Evolutionary conservation across 2,113 vertebrate species (phyloP), one percentile per base, ranked within the genome.

Genomic region (Sinocyclocheilus rhinocerous): DNA sequence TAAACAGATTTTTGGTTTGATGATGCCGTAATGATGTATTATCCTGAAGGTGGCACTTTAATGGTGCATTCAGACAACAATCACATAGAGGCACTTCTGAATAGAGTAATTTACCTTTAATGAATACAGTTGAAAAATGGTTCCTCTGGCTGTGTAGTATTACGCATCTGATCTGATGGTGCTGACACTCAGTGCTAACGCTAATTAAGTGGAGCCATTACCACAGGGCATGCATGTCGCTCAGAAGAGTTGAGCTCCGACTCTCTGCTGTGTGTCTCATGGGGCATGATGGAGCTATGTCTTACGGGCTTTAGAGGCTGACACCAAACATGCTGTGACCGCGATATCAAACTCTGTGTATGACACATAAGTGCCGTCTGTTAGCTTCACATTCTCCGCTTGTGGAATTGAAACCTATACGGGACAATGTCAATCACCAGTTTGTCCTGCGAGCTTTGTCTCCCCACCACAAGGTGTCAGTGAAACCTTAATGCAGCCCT

Each of bases 401-500:
- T 65, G 36, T 59, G 77, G 67, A 76, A 80, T 42, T 42, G 55
- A 82, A 70, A 82, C 61, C 36, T 76, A 50, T 20, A 20, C 11
- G 33, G 33, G 20, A 11, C 7, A 39, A 75, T 22, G 84, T 80
- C 86, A 82, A 26, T 84, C 84, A 84, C 36, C 33, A 57, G 42
- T 26, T 65, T 55, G 1, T 33, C 42, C 42, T 76, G 67, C 22
- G n/a, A 88, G 77, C 75, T 84, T 33, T 87, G 76, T 84, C 78
- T 55, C 83, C 83, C 55, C 29, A 70, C 75, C 85, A 88, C 87
- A 90, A 84, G 87, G 86, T 90, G 89, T 88, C 86, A 89, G 86
- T 88, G 87, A 81, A 87, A 87, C 78, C 81, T 78, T 88, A 86
- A 88, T 70, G 52, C 80, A 82, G 26, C 70, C 65, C 20, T 88